Base-by-base conservation (phyloP, 2,888 invertebrate genomes). In the Drosophila seclusa region DNA sequence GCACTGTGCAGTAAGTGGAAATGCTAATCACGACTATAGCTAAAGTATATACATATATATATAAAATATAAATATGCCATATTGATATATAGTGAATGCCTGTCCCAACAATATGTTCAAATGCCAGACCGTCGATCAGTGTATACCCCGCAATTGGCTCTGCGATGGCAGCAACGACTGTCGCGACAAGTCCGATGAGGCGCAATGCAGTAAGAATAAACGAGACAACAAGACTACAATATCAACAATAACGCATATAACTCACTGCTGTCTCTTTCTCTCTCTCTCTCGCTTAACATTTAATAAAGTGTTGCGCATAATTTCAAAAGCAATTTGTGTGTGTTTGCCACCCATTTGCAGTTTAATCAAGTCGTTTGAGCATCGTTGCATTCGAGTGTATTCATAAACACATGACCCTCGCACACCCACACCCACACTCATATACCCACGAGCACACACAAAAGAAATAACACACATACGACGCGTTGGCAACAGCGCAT, bases 1-100 rank as follows among this genome's bases (percentile, higher is more conserved):
- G 93, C 94, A 69, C 94, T 95, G 80, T 97, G 97, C 94, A 96
- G 97, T 97, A 94, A 96, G 97, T 96, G 10, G 10, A 49, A 38
- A 49, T 18, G 52, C n/a, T 16, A 40, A 52, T 11, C 42, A 6
- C 21, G 11, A 11, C 21, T 42, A 11, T 42, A 21, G n/a, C 40
- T 18, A 42, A 11, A 21, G 11, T 16, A 24, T 18, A 45, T 8
- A n/a, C 10, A 4, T 4, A 10, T 27, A 34, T 55, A 21, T 16
- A 40, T 57, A 60, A 13, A 21, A 40, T 38, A 50, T 52, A 55
- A 31, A 62, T 40, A 53, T 52, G 24, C 42, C 52, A 59, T 67
- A 53, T 55, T 68, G 57, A 54, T 50, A 74, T 66, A 70, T 83
- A 92, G 92, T 90, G 80, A 89, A 87, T 80, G 87, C 86, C 82